These are phyloP conservation scores for Pelusios castaneus DNA, from an alignment of 2,113 vertebrate genomes.

Conservation along the genomic window DNA sequence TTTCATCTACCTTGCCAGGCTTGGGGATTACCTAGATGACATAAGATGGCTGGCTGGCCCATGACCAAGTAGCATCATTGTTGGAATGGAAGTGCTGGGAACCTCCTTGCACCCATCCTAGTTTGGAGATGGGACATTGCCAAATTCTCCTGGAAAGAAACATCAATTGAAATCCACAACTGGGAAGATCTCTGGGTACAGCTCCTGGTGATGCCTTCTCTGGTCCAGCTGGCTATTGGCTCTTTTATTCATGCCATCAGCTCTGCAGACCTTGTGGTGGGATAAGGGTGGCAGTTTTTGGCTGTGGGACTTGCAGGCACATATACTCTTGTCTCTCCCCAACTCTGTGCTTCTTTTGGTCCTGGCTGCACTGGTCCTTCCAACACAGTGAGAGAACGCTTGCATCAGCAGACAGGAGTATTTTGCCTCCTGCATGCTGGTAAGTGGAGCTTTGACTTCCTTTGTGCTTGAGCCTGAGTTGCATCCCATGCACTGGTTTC, in stretches of 20 bases:
- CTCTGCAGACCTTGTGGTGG: not conserved
- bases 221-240: not conserved
- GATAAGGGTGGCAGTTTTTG: not conserved
- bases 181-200: not conserved
- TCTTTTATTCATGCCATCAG: not conserved
- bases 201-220: not conserved
- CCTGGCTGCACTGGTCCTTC: not conserved
- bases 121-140: not conserved
- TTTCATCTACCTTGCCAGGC: no score
- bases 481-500: not conserved
- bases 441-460: not conserved
- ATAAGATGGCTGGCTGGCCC: not conserved
- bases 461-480: not conserved
- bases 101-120: not conserved
- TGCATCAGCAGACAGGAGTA: not conserved
- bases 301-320: not conserved
- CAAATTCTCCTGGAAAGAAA: not conserved
- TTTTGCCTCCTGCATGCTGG: not conserved
- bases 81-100: not conserved
- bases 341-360: not conserved
- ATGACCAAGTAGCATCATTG: not conserved
- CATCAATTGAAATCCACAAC: not conserved
- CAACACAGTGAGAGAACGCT: not conserved
- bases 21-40: not conserved
- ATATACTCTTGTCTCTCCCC: not conserved